Evolutionary conservation across 2,888 invertebrate genomes (phyloP).

Genomic region (Tyria jacobaeae): DNA sequence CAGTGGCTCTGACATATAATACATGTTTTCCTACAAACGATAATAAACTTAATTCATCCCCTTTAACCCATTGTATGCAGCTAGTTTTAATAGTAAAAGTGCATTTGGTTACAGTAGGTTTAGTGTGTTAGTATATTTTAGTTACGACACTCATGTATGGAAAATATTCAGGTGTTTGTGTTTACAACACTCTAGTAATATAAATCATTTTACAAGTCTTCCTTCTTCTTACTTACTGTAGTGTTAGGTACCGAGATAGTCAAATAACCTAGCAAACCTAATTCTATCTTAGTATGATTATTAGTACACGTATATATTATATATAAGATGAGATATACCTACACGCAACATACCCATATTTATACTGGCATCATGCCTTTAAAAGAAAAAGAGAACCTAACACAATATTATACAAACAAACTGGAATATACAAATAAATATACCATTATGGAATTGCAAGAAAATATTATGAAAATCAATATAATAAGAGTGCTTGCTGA

Average conservation of each 20-base stretch:
- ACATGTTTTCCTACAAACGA: no score
- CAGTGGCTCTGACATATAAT: no score
- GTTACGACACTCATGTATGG: slow-evolving; percentile 9
- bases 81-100: slow-evolving; percentile 4
- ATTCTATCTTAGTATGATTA: slow-evolving; percentile 33
- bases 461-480: slow-evolving; percentile 33
- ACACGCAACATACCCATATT: slow-evolving; percentile 26
- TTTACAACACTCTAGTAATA: slow-evolving; percentile 17
- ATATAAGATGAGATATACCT: slow-evolving; percentile 21
- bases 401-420: slow-evolving; percentile 39
- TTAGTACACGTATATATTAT: slow-evolving; percentile 21
- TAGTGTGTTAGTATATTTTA: slow-evolving; percentile 17
- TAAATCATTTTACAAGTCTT: slow-evolving; percentile 15
- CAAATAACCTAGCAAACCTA: slow-evolving; percentile 22
- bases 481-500: slow-evolving; percentile 15
- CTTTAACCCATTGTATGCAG: background rate
- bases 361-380: slow-evolving; percentile 20
- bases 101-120: slow-evolving; percentile 2
- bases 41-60: no score
- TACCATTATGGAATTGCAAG: slow-evolving; percentile 36
- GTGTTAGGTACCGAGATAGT: slow-evolving; percentile 33
- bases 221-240: slow-evolving; percentile 15
- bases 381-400: slow-evolving; percentile 18
- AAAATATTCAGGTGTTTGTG: slow-evolving; percentile 13
- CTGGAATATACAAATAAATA: slow-evolving; percentile 45